A percentile compares a stretch with the other conserved stretches of the same genome.
These are phyloP conservation scores for Physella acuta DNA, from an alignment of 1,140 invertebrate species.

Conservation along the genomic window DNA sequence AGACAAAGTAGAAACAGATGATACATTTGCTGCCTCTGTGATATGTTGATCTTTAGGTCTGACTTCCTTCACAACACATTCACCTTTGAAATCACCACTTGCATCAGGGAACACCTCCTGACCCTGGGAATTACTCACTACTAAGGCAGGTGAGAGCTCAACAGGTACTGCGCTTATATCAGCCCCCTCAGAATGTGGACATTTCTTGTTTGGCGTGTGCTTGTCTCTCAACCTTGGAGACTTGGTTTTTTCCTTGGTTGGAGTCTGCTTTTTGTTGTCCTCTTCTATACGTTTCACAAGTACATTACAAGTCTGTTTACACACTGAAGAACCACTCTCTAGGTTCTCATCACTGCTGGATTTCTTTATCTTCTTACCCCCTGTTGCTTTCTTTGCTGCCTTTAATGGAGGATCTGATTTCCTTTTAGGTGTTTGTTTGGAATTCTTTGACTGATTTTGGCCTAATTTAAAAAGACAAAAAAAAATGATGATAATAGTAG, in stretches of 20 bases:
- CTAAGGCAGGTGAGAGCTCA: no score
- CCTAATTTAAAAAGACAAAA: no score
- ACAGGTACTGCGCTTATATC: no score
- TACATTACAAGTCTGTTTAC: slow-evolving; percentile 24
- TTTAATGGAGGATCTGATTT: slow-evolving; percentile 7
- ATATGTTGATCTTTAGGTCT: no score
- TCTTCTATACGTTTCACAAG: slow-evolving; percentile 23
- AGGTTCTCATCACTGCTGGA: slow-evolving; percentile 5
- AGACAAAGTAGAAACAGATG: no score
- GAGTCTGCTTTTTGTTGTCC: neutral
- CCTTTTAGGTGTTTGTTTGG: slow-evolving; percentile 6
- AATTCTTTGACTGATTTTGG: neutral
- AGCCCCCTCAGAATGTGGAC: neutral
- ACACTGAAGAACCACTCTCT: slow-evolving; percentile 8
- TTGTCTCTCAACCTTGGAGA: slow-evolving; percentile 11
- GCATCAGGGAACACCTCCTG: no score
- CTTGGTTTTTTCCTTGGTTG: neutral
- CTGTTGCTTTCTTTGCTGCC: neutral
- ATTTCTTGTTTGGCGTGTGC: slow-evolving; percentile 1
- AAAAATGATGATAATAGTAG: no score
- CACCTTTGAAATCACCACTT: no score
- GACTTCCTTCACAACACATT: no score
- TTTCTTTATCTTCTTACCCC: slow-evolving; percentile 2
- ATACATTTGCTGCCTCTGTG: no score
- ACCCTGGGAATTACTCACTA: no score